Evolutionary conservation across 2,888 invertebrate species (phyloP), one percentile per base, ranked within the genome.

Genomic region (Acrobasis repandana): DNA sequence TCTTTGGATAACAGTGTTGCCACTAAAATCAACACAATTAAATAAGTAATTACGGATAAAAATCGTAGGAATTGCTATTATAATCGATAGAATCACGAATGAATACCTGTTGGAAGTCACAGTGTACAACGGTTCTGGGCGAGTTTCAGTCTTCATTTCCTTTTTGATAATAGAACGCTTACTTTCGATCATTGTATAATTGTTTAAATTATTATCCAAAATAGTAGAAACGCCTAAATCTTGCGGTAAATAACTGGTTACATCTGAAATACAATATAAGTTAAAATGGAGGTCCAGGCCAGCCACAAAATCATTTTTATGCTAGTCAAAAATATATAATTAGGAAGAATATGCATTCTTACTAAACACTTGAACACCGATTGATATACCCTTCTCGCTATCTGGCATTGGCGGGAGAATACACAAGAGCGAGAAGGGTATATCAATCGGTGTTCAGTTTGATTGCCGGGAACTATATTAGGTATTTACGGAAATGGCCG

Each of bases 101-200:
- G 67, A 66, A 67, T 76, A 88, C 88, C 88, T 88, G 70, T 80
- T 86, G 1, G 88, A 82, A 9, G 88, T 88, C 8, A 90, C 82
- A 0, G 88, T 86, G 68, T 90, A 90, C 66, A 86, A 67, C 0
- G 88, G 80, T 48, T 88, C 88, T 1, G 81, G 66, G 9, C 77
- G 79, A 28, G 71, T 69, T 64, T 88, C 89, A 62, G 78, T 68
- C 70, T 85, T 86, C 20, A 74, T 70, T 61, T 88, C 88, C 67
- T 85, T 85, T 64, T 86, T 86, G 18, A 79, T 65, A 61, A 75
- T 75, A 0, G 82, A 72, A 0, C 83, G 80, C 63, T 88, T 88
- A 65, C 73, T 86, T 38, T 88, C 88, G 72, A 90, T 85, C 88
- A 90, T 89, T 60, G 75, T 84, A 72, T 70, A 82, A 52, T 74